These are phyloP conservation scores for Dinomys branickii DNA, from an alignment of 2,113 vertebrate genomes.

Conservation along the genomic window DNA sequence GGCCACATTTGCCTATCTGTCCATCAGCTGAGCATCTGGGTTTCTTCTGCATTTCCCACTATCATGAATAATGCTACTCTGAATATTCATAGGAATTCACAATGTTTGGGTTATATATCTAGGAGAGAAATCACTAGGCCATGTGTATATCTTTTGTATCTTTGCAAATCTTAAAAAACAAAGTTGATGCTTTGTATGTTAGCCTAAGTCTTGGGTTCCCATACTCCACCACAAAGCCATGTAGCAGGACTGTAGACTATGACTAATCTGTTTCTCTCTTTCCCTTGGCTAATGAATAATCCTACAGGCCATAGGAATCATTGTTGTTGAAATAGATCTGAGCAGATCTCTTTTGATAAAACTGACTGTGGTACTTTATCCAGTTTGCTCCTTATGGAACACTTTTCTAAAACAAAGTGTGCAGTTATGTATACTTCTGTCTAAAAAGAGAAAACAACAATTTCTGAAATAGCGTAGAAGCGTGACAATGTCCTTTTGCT, in stretches of 20 bases:
- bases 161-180: constrained; percentile 7
- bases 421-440: neutral
- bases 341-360: neutral
- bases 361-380: neutral
- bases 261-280: neutral
- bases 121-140: neutral
- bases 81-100: neutral
- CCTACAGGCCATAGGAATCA: neutral
- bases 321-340: neutral
- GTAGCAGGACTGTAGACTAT: neutral
- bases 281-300: neutral
- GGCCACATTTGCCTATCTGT: neutral
- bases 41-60: neutral
- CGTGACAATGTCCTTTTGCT: neutral
- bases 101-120: neutral
- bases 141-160: neutral
- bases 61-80: neutral
- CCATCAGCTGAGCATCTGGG: neutral
- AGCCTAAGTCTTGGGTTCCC: neutral
- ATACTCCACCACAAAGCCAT: neutral
- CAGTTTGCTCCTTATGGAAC: neutral
- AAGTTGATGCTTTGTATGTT: neutral
- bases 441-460: constrained; percentile 7
- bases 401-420: neutral
- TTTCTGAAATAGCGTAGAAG: neutral